These are phyloP conservation scores for Poecile montanus DNA, from an alignment of 2,797 vertebrate genomes.

Conservation along the genomic window DNA sequence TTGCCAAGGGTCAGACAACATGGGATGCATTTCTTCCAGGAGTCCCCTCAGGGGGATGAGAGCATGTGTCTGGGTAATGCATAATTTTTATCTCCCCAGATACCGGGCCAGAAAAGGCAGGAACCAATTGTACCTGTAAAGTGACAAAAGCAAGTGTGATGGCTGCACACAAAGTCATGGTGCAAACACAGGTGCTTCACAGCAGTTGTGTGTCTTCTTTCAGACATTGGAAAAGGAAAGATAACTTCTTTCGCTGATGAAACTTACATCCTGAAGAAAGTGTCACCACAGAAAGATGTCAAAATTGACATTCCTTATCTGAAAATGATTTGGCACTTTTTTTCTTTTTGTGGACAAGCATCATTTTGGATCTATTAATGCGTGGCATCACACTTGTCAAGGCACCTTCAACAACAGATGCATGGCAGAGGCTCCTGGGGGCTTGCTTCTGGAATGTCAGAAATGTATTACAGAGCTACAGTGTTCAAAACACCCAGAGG, in stretches of 20 bases:
- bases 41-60: neutral
- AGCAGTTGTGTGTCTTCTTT: neutral
- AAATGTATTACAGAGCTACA: neutral
- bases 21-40: neutral
- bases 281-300: neutral
- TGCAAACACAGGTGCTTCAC: accelerated
- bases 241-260: neutral
- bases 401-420: neutral
- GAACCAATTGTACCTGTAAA: neutral
- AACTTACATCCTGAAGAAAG: neutral
- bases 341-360: neutral
- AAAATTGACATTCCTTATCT: neutral
- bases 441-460: conserved; percentile 14
- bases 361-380: neutral
- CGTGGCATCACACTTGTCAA: neutral
- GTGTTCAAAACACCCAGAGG: neutral
- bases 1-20: neutral
- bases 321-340: neutral
- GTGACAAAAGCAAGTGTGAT: neutral
- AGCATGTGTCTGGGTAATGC: neutral
- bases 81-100: neutral
- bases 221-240: neutral
- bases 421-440: neutral
- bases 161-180: neutral
- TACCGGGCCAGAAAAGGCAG: neutral